phyloP scores from a whole-genome alignment of 1,140 invertebrate species.

The Trichomalopsis sarcophagae region DNA sequence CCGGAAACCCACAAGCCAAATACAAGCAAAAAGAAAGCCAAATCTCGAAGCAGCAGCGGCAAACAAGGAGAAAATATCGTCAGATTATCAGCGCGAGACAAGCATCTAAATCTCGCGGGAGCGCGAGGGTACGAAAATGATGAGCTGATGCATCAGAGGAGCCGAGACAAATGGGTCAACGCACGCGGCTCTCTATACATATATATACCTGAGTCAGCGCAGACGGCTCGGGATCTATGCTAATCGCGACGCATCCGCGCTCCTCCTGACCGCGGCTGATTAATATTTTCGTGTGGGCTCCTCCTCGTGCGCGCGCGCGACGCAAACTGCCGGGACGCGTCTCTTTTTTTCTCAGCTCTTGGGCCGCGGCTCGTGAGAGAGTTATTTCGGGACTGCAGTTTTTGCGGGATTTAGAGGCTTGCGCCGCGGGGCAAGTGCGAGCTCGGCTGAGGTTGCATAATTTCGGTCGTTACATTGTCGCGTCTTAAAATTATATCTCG shows the following conservation, averaged over 20 bases:
- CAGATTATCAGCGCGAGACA: conserved; percentile 41
- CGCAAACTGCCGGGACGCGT: no score
- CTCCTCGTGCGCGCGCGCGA: not conserved
- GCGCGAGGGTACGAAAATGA: conserved; percentile 43
- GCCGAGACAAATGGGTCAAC: conserved; percentile 55
- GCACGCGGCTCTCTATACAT: conserved; percentile 6
- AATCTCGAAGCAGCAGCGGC: not conserved
- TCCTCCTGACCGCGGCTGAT: not conserved
- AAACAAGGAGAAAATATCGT: conserved; percentile 40
- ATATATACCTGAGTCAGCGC: not conserved
- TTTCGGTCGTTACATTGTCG: not conserved
- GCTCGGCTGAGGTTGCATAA: not conserved
- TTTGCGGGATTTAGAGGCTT: not conserved
- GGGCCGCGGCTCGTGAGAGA: not conserved
- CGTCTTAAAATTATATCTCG: no score
- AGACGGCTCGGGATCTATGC: not conserved
- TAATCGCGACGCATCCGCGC: not conserved
- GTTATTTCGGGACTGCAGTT: not conserved
- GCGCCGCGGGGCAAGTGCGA: not conserved
- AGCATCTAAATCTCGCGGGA: not conserved
- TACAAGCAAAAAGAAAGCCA: not conserved
- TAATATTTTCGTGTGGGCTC: not conserved
- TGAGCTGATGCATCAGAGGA: conserved; percentile 36
- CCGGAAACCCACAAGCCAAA: no score
- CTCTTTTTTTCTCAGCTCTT: not conserved